These are phyloP conservation scores for Drosophila navojoa DNA, from an alignment of 1,140 invertebrate genomes.

Conservation along the genomic window DNA sequence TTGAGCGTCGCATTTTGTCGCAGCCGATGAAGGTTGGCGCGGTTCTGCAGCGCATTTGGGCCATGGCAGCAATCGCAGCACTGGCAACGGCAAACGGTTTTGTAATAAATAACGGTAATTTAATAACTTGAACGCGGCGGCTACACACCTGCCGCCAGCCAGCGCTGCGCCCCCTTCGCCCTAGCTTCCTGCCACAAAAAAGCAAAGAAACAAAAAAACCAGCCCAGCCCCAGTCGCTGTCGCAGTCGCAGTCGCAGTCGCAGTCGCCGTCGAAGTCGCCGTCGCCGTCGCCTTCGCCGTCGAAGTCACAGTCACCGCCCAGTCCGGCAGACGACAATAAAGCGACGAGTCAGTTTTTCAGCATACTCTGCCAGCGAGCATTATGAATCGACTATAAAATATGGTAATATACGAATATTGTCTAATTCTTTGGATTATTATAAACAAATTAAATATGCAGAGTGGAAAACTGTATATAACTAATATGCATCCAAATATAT, in stretches of 20 bases:
- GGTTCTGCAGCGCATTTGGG: slow-evolving; percentile 67
- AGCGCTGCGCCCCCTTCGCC: slow-evolving; percentile 8
- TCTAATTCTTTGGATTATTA: too few species aligned
- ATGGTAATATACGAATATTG: too few species aligned
- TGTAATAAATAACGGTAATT: slow-evolving; percentile 80
- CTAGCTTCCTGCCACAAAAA: slow-evolving; percentile 31
- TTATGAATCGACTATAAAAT: not conserved
- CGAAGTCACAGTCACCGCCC: not conserved
- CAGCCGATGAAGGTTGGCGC: slow-evolving; percentile 51
- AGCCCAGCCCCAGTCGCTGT: slow-evolving; percentile 17
- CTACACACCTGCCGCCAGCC: slow-evolving; percentile 22
- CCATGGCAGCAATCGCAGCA: slow-evolving; percentile 54
- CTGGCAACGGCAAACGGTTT: slow-evolving; percentile 53
- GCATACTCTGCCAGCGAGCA: slow-evolving; percentile 11
- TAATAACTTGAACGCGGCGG: slow-evolving; percentile 72
- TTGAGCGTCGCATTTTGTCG: slow-evolving; percentile 12
- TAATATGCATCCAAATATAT: too few species aligned
- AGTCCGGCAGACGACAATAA: slow-evolving; percentile 54
- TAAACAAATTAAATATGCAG: too few species aligned
- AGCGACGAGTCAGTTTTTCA: slow-evolving; percentile 51
- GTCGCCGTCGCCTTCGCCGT: not conserved
- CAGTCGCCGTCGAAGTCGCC: not conserved
- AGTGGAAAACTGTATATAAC: too few species aligned
- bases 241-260: not conserved
- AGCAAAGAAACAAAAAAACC: slow-evolving; percentile 20